Evolutionary conservation across 2,113 vertebrate genomes (phyloP), one percentile per base, ranked within the genome.

Genomic region (Dermatemys mawii): DNA sequence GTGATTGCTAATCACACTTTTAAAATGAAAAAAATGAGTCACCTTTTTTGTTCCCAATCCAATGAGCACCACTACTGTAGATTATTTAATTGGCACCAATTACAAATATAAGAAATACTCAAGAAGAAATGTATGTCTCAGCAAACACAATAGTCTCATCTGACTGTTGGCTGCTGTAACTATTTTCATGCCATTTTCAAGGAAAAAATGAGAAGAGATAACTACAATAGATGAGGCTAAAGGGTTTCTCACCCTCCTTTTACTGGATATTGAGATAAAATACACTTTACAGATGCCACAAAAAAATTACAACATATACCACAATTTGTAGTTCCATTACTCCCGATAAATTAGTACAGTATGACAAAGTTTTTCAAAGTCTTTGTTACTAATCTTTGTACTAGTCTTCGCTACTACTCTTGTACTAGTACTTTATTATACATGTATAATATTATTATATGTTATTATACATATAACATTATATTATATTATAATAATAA

Each of bases 281-380:
- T 22, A 22, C 14, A 86, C 96, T 97, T 94, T 94, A 92, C 60
- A 94, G 51, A 92, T 97, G 76, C 51, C 88, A 93, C 90, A 88
- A 92, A 91, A 79, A 97, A 92, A 92, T 78, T 90, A 90, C 22
- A 94, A n/a, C 81, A 89, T 48, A 93, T 53, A 86, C 26, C 8
- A 95, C 92, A 95, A 93, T 96, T 96, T 98, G 29, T 82, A 95
- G 93, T 97, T 97, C 57, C 88, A 91, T 95, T 97, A 94, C 87
- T 83, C 83, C 84, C 95, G 91, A 96, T 90, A 97, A 93, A 97
- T 96, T 96, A 97, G 96, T 84, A 97, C 55, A 88, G 81, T 96
- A 90, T 96, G 91, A 96, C 83, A 97, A 97, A 95, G 75, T 57
- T 92, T 82, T 96, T 96, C 95, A 94, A n/a, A n/a, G n/a, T n/a